phyloP scores from a whole-genome alignment of 2,113 vertebrate species.

The Coregonus clupeaformis region DNA sequence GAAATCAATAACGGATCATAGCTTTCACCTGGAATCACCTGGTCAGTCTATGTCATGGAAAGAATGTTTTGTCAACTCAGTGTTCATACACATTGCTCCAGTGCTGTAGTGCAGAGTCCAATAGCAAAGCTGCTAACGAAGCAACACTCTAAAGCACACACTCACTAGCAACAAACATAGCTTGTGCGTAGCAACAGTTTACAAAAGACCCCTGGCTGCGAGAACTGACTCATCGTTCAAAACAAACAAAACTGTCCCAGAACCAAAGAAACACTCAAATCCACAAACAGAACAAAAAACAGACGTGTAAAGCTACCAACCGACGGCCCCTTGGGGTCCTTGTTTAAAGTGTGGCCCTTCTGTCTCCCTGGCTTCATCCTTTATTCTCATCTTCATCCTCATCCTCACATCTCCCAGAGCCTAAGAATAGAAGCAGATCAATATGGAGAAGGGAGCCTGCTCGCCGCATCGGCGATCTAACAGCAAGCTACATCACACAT shows the following conservation, averaged over 20 bases:
- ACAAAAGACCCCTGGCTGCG: not conserved
- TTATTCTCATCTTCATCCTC: slow-evolving; percentile 6
- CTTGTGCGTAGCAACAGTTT: not conserved
- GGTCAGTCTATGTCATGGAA: too few relatives aligned
- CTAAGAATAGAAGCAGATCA: slow-evolving; percentile 46
- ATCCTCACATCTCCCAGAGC: slow-evolving; percentile 8
- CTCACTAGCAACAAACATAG: not conserved
- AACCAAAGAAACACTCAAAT: not conserved
- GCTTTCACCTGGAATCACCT: too few relatives aligned
- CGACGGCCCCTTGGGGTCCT: not conserved
- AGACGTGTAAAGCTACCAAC: not conserved
- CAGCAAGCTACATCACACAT: slow-evolving; percentile 3
- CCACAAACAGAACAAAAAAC: not conserved
- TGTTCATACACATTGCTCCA: too few relatives aligned
- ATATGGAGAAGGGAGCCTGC: slow-evolving; percentile 23
- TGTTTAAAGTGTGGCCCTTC: not conserved
- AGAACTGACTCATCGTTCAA: not conserved
- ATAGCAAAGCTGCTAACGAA: not conserved
- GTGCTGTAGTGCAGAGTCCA: too few relatives aligned
- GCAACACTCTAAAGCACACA: not conserved
- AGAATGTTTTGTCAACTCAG: too few relatives aligned
- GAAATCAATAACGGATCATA: too few relatives aligned
- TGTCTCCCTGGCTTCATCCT: not conserved
- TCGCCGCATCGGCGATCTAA: slow-evolving; percentile 15
- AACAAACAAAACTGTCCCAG: not conserved